Evolutionary conservation across 1,140 invertebrate species (phyloP).

Genomic region (Zaprionus davidi): DNA sequence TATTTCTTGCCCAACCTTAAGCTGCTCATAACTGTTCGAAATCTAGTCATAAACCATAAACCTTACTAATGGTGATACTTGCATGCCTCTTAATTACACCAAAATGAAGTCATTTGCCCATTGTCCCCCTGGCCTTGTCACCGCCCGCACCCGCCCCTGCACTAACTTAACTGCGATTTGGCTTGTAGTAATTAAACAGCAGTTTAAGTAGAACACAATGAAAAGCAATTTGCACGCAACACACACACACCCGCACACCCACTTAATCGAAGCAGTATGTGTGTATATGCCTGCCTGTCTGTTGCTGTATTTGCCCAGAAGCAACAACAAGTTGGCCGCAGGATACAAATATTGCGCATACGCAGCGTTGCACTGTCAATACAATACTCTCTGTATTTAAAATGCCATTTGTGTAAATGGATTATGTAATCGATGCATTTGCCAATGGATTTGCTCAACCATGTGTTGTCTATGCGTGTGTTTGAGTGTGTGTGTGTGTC

Average conservation of each 20-base stretch:
- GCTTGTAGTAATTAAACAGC: slow-evolving; percentile 65
- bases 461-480: slow-evolving; percentile 23
- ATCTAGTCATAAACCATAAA: background rate
- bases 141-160: background rate
- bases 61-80: background rate
- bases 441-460: slow-evolving; percentile 47
- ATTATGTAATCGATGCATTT: slow-evolving; percentile 81
- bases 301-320: slow-evolving; percentile 23
- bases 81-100: background rate
- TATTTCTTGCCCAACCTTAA: background rate
- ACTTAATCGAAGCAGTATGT: slow-evolving; percentile 21
- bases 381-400: slow-evolving; percentile 79
- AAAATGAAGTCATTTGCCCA: slow-evolving; percentile 7
- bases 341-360: slow-evolving; percentile 66
- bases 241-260: slow-evolving; percentile 3
- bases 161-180: slow-evolving; percentile 16
- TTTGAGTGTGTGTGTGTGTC: slow-evolving; percentile 1
- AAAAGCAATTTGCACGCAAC: slow-evolving; percentile 38
- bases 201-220: slow-evolving; percentile 60
- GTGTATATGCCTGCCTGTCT: slow-evolving; percentile 1
- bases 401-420: slow-evolving; percentile 82
- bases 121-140: background rate
- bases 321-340: background rate
- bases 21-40: background rate
- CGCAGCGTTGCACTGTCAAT: slow-evolving; percentile 64